Evolutionary conservation across 2,113 vertebrate species (phyloP).

Genomic region (Nettapus auritus): DNA sequence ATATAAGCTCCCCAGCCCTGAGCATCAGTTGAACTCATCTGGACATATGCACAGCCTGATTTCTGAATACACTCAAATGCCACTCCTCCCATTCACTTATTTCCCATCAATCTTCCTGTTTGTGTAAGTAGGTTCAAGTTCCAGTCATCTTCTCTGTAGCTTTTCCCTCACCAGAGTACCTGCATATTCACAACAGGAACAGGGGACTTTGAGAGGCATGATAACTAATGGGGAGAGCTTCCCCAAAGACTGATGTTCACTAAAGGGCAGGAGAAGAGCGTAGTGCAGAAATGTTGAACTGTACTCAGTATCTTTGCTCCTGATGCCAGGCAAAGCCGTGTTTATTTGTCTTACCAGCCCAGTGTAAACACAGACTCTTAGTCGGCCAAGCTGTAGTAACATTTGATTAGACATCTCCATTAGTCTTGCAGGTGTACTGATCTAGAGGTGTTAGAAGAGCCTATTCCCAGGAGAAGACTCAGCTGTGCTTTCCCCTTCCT

Average conservation of each 20-base stretch:
- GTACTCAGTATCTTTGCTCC: not conserved
- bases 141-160: not conserved
- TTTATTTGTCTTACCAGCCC: not conserved
- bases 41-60: not conserved
- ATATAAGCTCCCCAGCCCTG: not conserved
- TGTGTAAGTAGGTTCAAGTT: not conserved
- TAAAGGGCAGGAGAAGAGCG: not conserved
- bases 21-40: not conserved
- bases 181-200: not conserved
- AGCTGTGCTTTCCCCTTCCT: not conserved
- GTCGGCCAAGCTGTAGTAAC: not conserved
- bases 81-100: not conserved
- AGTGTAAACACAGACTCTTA: not conserved
- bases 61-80: not conserved
- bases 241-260: not conserved
- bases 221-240: not conserved
- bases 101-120: not conserved
- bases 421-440: not conserved
- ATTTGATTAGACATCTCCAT: not conserved
- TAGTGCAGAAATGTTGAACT: not conserved
- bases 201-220: not conserved
- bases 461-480: not conserved
- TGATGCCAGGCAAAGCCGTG: not conserved
- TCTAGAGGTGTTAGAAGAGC: not conserved
- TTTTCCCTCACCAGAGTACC: not conserved